Evolutionary conservation across 2,797 vertebrate species (phyloP).

Genomic region (Myioborus melanocephalus): DNA sequence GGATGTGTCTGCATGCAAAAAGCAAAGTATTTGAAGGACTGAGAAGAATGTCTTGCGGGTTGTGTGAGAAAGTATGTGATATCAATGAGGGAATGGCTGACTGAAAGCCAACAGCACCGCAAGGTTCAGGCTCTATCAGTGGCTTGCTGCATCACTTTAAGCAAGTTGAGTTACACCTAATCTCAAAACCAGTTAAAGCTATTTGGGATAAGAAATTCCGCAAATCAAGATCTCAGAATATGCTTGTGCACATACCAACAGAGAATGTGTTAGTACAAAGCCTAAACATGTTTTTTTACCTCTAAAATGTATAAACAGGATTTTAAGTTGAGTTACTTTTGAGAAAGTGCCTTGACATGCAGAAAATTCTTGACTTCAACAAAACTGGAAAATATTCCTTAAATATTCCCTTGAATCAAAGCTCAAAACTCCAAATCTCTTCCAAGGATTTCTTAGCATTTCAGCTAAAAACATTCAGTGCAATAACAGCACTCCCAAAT

Average conservation of each 20-base stretch:
- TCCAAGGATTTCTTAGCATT: background rate
- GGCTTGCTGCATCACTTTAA: background rate
- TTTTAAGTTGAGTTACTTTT: background rate
- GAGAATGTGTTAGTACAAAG: background rate
- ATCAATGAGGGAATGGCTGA: background rate
- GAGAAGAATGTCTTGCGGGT: background rate
- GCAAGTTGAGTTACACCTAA: background rate
- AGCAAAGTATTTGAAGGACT: background rate
- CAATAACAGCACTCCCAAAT: accelerated
- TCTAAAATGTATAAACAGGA: background rate
- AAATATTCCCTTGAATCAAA: background rate
- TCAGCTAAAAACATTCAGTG: background rate
- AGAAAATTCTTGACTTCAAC: background rate
- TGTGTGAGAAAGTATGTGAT: background rate
- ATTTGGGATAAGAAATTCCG: background rate
- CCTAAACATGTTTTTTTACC: background rate
- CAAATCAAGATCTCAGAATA: background rate
- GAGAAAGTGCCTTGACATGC: background rate
- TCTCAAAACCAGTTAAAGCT: background rate
- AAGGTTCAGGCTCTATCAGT: background rate
- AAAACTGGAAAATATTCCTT: background rate
- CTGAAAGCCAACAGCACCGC: background rate
- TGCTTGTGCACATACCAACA: background rate
- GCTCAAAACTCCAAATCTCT: background rate
- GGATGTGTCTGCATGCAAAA: background rate